Conservation (phyloP, 2,113 vertebrate species). For the Peromyscus maniculatus region DNA sequence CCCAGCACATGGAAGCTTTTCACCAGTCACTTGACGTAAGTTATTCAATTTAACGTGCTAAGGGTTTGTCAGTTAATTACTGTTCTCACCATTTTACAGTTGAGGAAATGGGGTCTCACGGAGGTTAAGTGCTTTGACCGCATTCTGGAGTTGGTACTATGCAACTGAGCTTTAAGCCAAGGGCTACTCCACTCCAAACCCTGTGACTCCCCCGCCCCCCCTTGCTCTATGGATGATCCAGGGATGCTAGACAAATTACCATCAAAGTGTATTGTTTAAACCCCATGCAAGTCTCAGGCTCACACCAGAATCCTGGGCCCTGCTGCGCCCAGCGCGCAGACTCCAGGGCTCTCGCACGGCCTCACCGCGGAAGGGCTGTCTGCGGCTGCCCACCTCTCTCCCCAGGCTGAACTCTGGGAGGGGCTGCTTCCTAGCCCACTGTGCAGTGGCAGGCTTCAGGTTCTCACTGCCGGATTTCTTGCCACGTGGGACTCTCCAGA, state of each 20-base stretch:
- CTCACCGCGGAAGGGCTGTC: background rate
- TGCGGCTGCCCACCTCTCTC: background rate
- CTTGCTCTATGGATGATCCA: background rate
- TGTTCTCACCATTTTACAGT: background rate
- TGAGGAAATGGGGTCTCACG: background rate
- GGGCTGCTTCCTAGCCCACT: background rate
- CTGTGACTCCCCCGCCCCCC: rapidly evolving
- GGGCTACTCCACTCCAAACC: background rate
- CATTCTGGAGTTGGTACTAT: background rate
- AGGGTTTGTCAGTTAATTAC: background rate
- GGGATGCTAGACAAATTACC: constrained; percentile 32
- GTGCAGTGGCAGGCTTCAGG: background rate
- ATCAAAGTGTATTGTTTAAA: background rate
- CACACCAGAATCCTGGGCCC: background rate
- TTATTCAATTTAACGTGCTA: background rate
- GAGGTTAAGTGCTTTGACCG: background rate
- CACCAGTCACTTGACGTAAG: background rate
- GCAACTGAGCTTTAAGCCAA: background rate
- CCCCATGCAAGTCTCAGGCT: background rate
- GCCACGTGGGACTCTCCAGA: background rate
- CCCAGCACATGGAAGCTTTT: background rate
- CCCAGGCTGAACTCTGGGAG: background rate
- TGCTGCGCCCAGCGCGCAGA: background rate
- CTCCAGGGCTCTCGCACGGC: background rate
- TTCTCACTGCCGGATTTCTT: background rate